These are phyloP conservation scores for Auanema sp. DNA, from an alignment of 2,888 invertebrate genomes.

Conservation along the genomic window DNA sequence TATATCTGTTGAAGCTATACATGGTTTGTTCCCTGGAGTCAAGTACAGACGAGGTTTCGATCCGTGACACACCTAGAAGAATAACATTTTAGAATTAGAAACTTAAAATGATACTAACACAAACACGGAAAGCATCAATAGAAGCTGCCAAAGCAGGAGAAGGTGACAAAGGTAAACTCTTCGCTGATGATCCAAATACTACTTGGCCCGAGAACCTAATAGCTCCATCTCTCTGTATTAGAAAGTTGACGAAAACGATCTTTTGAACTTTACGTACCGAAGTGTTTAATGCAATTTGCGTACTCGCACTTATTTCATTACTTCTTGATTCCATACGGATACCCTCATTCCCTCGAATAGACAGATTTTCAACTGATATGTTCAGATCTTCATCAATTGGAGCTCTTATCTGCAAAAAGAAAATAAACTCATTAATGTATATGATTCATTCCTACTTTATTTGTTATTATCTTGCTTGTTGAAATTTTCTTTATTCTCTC, in stretches of 20 bases:
- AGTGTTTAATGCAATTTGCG: conserved; percentile 53
- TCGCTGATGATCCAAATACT: conserved; percentile 32
- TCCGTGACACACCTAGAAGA: conserved; percentile 17
- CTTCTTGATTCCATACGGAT: conserved; percentile 50
- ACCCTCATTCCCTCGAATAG: conserved; percentile 59
- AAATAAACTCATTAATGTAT: neutral
- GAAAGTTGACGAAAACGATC: neutral
- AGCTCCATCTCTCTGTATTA: conserved; percentile 38
- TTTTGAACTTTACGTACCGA: conserved; percentile 37
- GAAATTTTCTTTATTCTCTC: conserved; percentile 52
- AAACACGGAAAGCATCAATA: conserved; percentile 59
- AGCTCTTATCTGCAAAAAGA: conserved; percentile 47
- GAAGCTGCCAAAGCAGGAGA: conserved; percentile 62
- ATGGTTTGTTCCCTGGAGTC: conserved; percentile 17
- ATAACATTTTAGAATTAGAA: neutral
- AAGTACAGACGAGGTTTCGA: conserved; percentile 14
- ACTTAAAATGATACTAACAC: conserved; percentile 27
- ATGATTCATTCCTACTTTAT: conserved; percentile 39
- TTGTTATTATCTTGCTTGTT: conserved; percentile 50
- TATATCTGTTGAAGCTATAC: conserved; percentile 11
- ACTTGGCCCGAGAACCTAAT: conserved; percentile 36
- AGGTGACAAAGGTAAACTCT: conserved; percentile 48
- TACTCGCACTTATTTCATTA: conserved; percentile 43
- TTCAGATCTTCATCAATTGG: conserved; percentile 56
- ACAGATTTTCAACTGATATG: conserved; percentile 49